Conservation (phyloP, 2,888 invertebrate genomes). For the Scotopteryx bipunctaria region DNA sequence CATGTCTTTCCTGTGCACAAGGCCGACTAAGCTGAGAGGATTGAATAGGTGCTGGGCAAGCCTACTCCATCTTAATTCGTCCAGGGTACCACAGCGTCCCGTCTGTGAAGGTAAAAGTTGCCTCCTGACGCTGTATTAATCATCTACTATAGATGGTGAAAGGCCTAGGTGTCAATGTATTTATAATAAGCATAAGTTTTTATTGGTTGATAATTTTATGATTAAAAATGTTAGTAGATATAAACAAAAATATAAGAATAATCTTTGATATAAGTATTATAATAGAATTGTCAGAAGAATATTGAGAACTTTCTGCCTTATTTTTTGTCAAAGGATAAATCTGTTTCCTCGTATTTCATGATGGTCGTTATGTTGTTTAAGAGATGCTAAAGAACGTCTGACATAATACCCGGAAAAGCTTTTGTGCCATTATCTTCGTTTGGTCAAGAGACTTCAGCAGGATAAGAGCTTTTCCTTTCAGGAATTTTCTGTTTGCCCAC, state of each 20-base stretch:
- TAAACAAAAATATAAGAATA: not conserved
- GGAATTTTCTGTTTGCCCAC: not conserved
- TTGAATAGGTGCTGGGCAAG: no score
- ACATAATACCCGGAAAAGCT: not conserved
- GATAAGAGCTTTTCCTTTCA: not conserved
- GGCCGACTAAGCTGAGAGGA: no score
- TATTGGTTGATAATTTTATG: not conserved
- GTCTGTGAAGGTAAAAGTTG: no score
- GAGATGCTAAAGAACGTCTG: slow-evolving; percentile 1
- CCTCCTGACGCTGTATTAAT: no score
- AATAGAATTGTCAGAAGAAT: not conserved
- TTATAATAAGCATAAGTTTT: no score
- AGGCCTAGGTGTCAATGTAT: no score
- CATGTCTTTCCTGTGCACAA: no score
- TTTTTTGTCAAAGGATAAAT: slow-evolving; percentile 2
- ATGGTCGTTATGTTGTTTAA: not conserved
- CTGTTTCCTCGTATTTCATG: not conserved
- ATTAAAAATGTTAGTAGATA: no score
- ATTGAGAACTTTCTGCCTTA: not conserved
- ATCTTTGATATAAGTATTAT: not conserved
- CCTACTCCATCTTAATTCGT: no score
- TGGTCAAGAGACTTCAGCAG: not conserved
- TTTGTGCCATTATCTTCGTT: not conserved
- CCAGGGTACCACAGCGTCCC: no score
- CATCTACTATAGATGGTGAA: no score